Evolutionary conservation across 2,113 vertebrate genomes (phyloP).

Genomic region (Calidris pugnax): DNA sequence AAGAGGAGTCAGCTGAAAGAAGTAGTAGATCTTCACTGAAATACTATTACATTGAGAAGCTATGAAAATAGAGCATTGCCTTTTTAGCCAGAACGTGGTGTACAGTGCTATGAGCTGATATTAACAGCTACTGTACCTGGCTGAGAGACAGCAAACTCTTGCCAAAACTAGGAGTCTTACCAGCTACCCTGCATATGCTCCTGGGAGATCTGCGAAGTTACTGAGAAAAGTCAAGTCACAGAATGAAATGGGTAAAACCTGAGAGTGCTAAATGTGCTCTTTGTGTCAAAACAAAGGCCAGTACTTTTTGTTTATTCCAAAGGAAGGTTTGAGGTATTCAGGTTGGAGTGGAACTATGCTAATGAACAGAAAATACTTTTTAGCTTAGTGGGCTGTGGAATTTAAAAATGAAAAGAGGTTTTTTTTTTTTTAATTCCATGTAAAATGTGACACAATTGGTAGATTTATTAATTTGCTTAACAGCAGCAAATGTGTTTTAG

Average conservation of each 20-base stretch:
- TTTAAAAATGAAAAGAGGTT: not conserved
- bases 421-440: not conserved
- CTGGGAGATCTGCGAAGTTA: not conserved
- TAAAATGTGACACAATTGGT: not conserved
- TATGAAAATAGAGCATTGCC: not conserved
- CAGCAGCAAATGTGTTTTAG: not conserved
- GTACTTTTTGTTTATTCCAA: not conserved
- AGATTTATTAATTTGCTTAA: not conserved
- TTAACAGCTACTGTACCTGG: not conserved
- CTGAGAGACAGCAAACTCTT: not conserved
- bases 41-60: not conserved
- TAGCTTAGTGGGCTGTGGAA: not conserved
- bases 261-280: not conserved
- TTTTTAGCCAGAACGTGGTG: not conserved
- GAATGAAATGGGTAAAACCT: fast-evolving
- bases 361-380: not conserved
- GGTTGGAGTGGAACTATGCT: not conserved
- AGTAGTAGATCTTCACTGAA: not conserved
- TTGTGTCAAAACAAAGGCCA: not conserved
- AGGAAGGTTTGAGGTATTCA: not conserved
- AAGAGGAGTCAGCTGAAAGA: not conserved
- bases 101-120: not conserved
- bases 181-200: not conserved
- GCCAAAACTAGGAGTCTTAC: not conserved
- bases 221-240: not conserved